Percentiles rank a stretch among this genome's conserved stretches.
Conservation (phyloP, 2,113 vertebrate genomes). For the Campylomormyrus numenius region DNA sequence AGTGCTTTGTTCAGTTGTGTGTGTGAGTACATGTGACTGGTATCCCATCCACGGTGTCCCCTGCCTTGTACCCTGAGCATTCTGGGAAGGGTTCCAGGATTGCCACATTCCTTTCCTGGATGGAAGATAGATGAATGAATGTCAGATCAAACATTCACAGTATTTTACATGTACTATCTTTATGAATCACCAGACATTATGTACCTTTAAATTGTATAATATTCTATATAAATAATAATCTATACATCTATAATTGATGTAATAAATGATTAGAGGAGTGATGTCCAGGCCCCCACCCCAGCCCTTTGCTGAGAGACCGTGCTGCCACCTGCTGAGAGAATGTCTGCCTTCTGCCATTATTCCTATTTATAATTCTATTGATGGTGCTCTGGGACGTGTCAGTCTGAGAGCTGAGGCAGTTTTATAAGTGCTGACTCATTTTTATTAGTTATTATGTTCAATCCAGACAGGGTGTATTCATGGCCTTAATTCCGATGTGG, state of each 20-base stretch:
- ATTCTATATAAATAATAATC: background rate
- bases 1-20: background rate
- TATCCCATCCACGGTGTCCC: background rate
- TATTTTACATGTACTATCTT: background rate
- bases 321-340: conserved; percentile 44
- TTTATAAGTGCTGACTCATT: background rate
- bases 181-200: background rate
- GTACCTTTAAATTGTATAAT: background rate
- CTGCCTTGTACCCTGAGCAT: background rate
- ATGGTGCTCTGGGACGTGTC: background rate
- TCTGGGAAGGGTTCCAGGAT: background rate
- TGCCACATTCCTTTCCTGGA: background rate
- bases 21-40: background rate
- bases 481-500: background rate
- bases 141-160: background rate
- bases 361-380: background rate
- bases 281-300: background rate
- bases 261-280: background rate
- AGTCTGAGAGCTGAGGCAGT: background rate
- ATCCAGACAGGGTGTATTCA: background rate
- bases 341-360: background rate
- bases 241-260: background rate
- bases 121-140: background rate
- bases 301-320: background rate
- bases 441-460: background rate